These are phyloP conservation scores for Hylomyscus alleni DNA, from an alignment of 2,797 vertebrate genomes.

Conservation along the genomic window DNA sequence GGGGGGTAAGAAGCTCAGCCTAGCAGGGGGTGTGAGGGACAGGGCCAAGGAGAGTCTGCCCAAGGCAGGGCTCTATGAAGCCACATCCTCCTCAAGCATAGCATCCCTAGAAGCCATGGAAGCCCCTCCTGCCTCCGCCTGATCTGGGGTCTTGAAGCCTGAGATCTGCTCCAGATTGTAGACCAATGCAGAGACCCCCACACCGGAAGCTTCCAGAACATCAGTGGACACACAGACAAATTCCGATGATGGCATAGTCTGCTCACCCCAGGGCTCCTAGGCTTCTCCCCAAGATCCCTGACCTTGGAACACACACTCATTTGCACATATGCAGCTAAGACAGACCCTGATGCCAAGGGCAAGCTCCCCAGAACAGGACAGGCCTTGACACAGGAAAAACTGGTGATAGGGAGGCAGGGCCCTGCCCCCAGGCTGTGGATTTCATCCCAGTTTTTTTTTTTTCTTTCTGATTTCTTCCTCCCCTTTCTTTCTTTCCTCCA, in stretches of 20 bases:
- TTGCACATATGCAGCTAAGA: slow-evolving; percentile 28
- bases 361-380: slow-evolving; percentile 33
- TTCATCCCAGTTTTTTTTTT: slow-evolving; percentile 45
- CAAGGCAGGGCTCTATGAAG: slow-evolving; percentile 36
- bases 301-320: slow-evolving; percentile 4
- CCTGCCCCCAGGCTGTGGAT: slow-evolving; percentile 72
- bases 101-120: not conserved
- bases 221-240: not conserved
- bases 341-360: not conserved
- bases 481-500: slow-evolving; percentile 80
- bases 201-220: not conserved
- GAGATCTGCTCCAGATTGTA: not conserved
- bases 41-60: slow-evolving; percentile 5
- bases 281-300: not conserved
- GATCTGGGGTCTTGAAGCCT: not conserved
- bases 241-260: not conserved
- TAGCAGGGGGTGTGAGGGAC: slow-evolving; percentile 35
- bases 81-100: not conserved
- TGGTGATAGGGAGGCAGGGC: slow-evolving; percentile 35
- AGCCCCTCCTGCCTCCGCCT: not conserved
- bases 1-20: slow-evolving; percentile 67
- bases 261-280: not conserved
- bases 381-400: slow-evolving; percentile 47
- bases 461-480: slow-evolving; percentile 30
- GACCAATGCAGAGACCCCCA: not conserved